phyloP scores from a whole-genome alignment of 2,113 vertebrate genomes.

The Otolemur garnettii region DNA sequence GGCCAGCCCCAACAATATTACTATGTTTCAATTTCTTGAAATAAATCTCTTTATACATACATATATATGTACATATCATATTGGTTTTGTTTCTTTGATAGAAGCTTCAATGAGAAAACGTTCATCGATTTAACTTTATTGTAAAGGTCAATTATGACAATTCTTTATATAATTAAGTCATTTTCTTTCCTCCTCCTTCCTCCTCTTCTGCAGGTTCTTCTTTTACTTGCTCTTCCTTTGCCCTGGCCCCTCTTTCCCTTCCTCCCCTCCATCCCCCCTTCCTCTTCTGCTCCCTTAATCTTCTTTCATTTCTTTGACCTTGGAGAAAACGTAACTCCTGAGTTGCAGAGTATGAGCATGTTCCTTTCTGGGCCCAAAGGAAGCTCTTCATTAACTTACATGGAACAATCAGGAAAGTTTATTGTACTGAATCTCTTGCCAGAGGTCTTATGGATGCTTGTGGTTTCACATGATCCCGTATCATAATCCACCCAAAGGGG shows the following conservation, averaged over 20 bases:
- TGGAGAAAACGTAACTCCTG: neutral
- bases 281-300: fast-evolving
- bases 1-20: neutral
- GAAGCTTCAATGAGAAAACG: neutral
- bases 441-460: neutral
- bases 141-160: neutral
- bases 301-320: neutral
- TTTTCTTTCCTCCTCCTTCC: neutral
- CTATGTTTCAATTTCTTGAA: neutral
- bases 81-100: neutral
- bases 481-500: neutral
- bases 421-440: neutral
- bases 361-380: neutral
- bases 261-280: fast-evolving
- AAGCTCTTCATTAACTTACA: neutral
- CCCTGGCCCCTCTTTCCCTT: neutral
- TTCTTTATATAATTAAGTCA: neutral
- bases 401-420: neutral
- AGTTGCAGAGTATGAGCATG: neutral
- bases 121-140: neutral
- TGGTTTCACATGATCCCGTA: neutral
- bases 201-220: neutral
- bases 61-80: neutral
- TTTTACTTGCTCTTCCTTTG: neutral
- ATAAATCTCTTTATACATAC: neutral